Evolutionary conservation across 2,113 vertebrate genomes (phyloP).

Genomic region (Tetrax tetrax): DNA sequence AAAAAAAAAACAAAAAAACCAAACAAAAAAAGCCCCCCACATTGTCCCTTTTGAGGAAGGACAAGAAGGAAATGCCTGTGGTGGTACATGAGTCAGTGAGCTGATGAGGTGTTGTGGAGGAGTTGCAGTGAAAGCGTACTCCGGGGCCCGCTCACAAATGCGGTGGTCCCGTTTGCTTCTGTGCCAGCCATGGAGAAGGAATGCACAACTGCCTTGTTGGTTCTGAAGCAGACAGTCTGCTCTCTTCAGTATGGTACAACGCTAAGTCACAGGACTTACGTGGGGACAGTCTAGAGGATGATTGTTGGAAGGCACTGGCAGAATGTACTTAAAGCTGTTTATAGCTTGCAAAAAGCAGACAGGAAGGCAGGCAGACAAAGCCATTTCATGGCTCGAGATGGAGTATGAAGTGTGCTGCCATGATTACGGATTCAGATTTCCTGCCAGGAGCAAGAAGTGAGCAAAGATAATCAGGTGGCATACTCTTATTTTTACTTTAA

Average conservation of each 20-base stretch:
- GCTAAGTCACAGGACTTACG: neutral
- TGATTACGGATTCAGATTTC: neutral
- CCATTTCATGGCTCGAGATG: neutral
- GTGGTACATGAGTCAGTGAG: neutral
- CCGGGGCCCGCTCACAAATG: rapidly evolving
- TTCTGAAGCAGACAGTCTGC: neutral
- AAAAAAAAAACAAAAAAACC: no score
- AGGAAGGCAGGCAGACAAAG: neutral
- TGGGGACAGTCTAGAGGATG: neutral
- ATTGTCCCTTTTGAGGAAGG: neutral
- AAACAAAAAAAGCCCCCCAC: no score
- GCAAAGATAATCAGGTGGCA: neutral
- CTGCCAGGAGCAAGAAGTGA: neutral
- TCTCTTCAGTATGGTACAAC: neutral
- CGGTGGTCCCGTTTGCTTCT: rapidly evolving
- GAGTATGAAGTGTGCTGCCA: neutral
- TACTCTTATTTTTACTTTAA: neutral
- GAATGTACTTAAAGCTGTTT: neutral
- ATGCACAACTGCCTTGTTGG: neutral
- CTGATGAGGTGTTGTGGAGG: neutral
- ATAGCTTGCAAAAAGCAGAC: neutral
- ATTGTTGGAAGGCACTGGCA: neutral
- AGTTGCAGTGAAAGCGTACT: neutral
- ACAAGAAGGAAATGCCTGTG: neutral
- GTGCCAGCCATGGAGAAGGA: neutral